Base-by-base conservation (phyloP, 1,140 invertebrate species). In the Ceratina australensis region DNA sequence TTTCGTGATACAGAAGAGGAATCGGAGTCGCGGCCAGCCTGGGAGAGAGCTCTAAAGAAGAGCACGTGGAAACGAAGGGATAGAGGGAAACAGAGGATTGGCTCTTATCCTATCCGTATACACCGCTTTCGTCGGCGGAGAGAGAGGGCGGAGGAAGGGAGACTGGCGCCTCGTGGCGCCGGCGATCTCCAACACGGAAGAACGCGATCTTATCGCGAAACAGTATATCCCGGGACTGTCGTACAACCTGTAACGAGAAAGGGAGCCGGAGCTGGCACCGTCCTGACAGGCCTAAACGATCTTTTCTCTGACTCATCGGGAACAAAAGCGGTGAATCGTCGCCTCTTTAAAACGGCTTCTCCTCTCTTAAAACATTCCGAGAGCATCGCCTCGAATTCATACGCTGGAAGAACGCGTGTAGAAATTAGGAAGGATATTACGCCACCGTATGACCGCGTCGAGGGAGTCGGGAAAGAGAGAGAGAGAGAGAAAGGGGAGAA, bases 271-370 rank as follows among this genome's bases (percentile, higher is more conserved):
- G 49, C 28, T 72, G 72, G 78, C 72, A 72, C 78, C 81, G 77
- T 2, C 56, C 63, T 49, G 52, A 80, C 49, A 52, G 50, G 20
- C 16, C 42, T 22, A 16, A 15, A 33, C 67, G 57, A 64, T 69
- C 61, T 76, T 26, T 42, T 18, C n/a, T 64, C 59, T 69, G 81
- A 82, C 68, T 81, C 74, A 78, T 56, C 10, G 24, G 67, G 64
- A 49, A 61, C 61, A 15, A 61, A 63, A 20, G 49, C 49, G 16
- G 42, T 4, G 24, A 4, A 28, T 22, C 3, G 3, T 4, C 24
- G 22, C 18, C 10, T 42, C 33, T 42, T 10, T 10, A 10, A 10
- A 42, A 42, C 33, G 33, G 10, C 33, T 42, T 42, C 33, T 33
- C 33, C 10, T 42, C 33, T 10, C 33, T 42, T 10, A 10, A 10